Base-by-base conservation (phyloP, 2,888 invertebrate species). In the Plutella xylostella region DNA sequence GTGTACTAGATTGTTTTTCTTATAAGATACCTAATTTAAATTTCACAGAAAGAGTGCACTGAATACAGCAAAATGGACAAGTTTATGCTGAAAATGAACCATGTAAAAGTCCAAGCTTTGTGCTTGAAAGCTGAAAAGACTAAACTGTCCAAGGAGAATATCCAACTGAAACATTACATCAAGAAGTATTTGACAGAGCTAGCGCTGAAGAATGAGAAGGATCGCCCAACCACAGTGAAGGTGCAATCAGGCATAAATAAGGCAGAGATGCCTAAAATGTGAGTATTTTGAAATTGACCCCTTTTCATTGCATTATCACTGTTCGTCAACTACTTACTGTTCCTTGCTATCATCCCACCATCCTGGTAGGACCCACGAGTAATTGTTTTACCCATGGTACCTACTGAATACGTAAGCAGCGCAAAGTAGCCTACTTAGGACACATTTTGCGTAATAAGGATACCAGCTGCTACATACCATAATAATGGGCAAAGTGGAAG, bases 61-160 rank as follows among this genome's bases (percentile, higher is more conserved):
- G 76, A 85, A 41, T 87, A 87, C 58, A 77, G 77, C 12, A 86
- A 88, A 62, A 74, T 93, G 79, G 89, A 90, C 51, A 89, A 89
- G 54, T 92, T 93, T 61, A 88, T 93, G 86, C 51, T 79, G 4
- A 84, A 83, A 68, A 57, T 72, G 14, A 84, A 83, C 60, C 60
- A 76, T 47, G 78, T 71, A 0, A 72, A 65, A 45, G 76, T 85
- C 0, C 83, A 85, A 45, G 68, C 72, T 0, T 61, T 80, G 45
- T 79, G 83, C 45, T 55, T 85, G 2, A 72, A 55, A 51, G 62
- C 72, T 0, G 85, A 85, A 50, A 78, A 77, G 48, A 56, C 59
- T 0, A 82, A 79, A 41, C 57, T 88, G 33, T 65, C 82, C 5
- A 74, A 80, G 42, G 90, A 91, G 61, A 93, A 93, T 61, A 72